Evolutionary conservation across 2,113 vertebrate species (phyloP).

Genomic region (Oncorhynchus clarkii): DNA sequence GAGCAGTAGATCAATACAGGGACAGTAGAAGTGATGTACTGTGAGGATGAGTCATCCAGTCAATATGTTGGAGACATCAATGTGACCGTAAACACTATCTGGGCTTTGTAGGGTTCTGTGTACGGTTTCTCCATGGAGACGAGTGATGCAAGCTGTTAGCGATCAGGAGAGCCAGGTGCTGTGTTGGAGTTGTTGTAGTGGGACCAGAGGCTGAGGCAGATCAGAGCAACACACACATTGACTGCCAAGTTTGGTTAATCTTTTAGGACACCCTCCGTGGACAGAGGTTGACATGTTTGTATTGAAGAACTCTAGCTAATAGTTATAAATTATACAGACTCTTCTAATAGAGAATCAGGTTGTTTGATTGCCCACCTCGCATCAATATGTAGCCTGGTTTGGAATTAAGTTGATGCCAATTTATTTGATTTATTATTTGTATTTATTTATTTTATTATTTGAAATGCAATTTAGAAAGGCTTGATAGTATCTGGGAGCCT

Average conservation of each 20-base stretch:
- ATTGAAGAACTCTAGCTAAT: background rate
- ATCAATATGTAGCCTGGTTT: background rate
- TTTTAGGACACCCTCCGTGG: no score
- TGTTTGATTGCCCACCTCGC: background rate
- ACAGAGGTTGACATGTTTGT: no score
- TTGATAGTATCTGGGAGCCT: background rate
- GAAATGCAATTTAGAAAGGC: background rate
- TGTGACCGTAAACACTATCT: constrained; percentile 38
- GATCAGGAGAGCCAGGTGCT: constrained; percentile 9
- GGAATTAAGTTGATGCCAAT: background rate
- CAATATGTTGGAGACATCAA: constrained; percentile 53
- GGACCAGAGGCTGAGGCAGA: no score
- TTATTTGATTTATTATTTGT: background rate
- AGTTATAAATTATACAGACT: background rate
- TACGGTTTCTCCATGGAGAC: constrained; percentile 25
- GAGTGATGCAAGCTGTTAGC: constrained; percentile 18
- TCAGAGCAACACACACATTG: no score
- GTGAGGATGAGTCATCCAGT: constrained; percentile 48
- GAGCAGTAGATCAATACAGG: constrained; percentile 59
- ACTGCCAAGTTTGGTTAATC: no score
- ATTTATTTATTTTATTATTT: background rate
- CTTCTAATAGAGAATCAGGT: background rate
- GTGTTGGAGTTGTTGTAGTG: background rate
- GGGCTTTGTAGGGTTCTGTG: background rate
- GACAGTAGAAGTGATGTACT: constrained; percentile 54